Percentiles rank a stretch among this genome's conserved stretches.
Evolutionary conservation across 2,113 vertebrate species (phyloP).

Genomic region (Pristiophorus japonicus): DNA sequence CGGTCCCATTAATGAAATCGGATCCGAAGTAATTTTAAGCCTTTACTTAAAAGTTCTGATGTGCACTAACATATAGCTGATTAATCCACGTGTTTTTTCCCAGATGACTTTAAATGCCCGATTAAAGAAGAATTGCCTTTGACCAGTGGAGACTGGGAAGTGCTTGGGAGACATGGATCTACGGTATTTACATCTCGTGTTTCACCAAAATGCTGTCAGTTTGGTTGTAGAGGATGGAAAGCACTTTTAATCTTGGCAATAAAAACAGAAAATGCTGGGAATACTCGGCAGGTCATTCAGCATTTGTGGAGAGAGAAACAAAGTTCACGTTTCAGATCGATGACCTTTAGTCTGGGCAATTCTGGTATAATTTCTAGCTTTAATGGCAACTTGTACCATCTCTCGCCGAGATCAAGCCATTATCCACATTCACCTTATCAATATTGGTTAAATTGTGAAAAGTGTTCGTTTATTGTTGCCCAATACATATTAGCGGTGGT

Average conservation of each 20-base stretch:
- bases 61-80: background rate
- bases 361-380: background rate
- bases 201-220: constrained; percentile 7
- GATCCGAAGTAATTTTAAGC: background rate
- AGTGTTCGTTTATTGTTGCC: too few relatives aligned
- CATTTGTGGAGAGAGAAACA: too few relatives aligned
- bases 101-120: constrained; percentile 70
- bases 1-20: background rate
- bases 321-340: too few relatives aligned
- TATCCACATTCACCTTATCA: background rate
- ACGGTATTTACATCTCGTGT: constrained; percentile 53
- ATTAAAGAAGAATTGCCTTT: constrained; percentile 65
- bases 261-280: too few relatives aligned
- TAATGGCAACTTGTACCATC: background rate
- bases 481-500: background rate
- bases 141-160: constrained; percentile 72
- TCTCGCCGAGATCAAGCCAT: too few relatives aligned
- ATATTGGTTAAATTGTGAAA: background rate
- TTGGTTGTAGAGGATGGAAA: background rate
- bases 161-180: constrained; percentile 69
- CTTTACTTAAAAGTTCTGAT: background rate
- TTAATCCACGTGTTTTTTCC: background rate
- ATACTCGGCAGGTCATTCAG: too few relatives aligned
- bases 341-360: background rate
- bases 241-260: background rate